These are phyloP conservation scores for Mycteria americana DNA, from an alignment of 2,797 vertebrate species.

Conservation along the genomic window DNA sequence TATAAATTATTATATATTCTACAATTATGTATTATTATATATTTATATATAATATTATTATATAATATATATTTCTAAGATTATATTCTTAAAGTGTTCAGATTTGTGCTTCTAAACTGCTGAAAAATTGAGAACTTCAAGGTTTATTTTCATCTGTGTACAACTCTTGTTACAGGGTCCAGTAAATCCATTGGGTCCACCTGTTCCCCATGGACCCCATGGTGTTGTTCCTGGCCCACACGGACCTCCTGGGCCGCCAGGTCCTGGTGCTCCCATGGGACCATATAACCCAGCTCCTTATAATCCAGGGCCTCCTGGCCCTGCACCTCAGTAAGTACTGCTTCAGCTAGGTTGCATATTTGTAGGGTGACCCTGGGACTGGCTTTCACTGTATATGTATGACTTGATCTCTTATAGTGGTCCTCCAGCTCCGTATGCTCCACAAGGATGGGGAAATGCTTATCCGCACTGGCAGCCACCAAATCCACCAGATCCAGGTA, in stretches of 20 bases:
- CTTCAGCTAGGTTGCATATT: background rate
- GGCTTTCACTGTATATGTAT: background rate
- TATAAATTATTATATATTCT: no score
- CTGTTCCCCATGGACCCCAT: slow-evolving; percentile 94
- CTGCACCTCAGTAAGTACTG: slow-evolving; percentile 88
- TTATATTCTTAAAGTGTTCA: background rate
- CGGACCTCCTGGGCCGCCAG: slow-evolving; percentile 93
- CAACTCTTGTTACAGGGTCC: slow-evolving; percentile 81
- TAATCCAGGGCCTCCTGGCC: slow-evolving; percentile 95
- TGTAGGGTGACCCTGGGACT: background rate
- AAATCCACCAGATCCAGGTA: slow-evolving; percentile 96
- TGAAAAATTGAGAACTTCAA: background rate
- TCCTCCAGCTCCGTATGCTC: slow-evolving; percentile 94
- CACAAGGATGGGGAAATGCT: slow-evolving; percentile 97
- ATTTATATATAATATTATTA: no score
- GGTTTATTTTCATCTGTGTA: background rate
- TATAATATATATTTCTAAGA: no score
- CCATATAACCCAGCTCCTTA: slow-evolving; percentile 97
- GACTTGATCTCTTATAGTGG: slow-evolving; percentile 76
- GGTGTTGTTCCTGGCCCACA: slow-evolving; percentile 96
- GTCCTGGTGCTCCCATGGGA: slow-evolving; percentile 95
- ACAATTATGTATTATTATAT: no score
- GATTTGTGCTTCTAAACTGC: background rate
- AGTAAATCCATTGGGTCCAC: slow-evolving; percentile 95
- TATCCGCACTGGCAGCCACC: slow-evolving; percentile 98